Evolutionary conservation across 2,888 invertebrate genomes (phyloP).

Genomic region (Drosophila mulleri): DNA sequence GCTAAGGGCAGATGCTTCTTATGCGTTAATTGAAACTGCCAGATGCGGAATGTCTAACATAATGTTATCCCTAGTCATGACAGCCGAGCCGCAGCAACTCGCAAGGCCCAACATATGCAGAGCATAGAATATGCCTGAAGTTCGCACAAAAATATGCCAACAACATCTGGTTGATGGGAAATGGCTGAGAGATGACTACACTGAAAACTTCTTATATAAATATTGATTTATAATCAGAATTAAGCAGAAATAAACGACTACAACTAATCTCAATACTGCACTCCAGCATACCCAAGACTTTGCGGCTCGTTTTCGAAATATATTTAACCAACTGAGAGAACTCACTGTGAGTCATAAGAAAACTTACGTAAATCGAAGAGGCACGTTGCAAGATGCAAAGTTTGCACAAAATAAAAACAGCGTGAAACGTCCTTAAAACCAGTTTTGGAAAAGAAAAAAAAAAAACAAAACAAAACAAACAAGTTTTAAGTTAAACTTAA

Average conservation of each 20-base stretch:
- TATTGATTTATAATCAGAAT: conserved; percentile 6
- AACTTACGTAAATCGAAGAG: conserved; percentile 44
- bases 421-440: conserved; percentile 71
- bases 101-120: not conserved
- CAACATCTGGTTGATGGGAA: not conserved
- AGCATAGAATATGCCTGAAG: not conserved
- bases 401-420: conserved; percentile 30
- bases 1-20: conserved; percentile 15
- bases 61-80: conserved; percentile 28
- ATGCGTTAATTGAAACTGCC: conserved; percentile 61
- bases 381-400: conserved; percentile 30
- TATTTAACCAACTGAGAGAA: not conserved
- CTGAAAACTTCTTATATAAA: not conserved
- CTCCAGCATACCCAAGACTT: conserved; percentile 1
- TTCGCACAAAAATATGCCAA: conserved; percentile 5
- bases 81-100: conserved; percentile 10
- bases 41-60: conserved; percentile 40
- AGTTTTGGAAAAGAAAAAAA: conserved; percentile 49
- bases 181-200: not conserved
- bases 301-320: conserved; percentile 17
- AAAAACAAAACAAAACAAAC: conserved; percentile 41
- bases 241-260: not conserved
- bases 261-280: too few species aligned
- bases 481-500: conserved; percentile 69
- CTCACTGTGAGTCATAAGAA: conserved; percentile 65